Percentiles rank a stretch among this genome's conserved stretches.
Conservation (phyloP, 2,797 vertebrate genomes). For the Leptodactylus fallax region DNA sequence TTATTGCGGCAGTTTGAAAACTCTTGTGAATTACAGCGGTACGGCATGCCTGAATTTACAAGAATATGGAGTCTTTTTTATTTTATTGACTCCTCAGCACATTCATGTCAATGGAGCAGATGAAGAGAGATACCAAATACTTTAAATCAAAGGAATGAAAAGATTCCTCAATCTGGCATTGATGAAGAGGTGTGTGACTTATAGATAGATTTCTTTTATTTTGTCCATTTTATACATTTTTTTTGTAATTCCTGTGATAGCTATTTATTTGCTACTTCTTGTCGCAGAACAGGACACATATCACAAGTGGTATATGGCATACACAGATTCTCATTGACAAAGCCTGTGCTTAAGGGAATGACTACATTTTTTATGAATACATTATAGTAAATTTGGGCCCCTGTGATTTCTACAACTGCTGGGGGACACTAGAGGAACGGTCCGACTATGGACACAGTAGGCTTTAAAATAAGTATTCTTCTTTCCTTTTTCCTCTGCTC, state of each 20-base stretch:
- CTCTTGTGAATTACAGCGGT: neutral
- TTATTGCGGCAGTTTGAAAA: neutral
- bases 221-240: neutral
- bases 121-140: neutral
- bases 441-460: too few species aligned
- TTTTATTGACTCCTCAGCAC: neutral
- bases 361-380: too few species aligned
- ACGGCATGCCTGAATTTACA: neutral
- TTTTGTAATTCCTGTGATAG: neutral
- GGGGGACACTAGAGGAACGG: too few species aligned
- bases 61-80: neutral
- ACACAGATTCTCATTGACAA: too few species aligned
- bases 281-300: neutral
- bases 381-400: too few species aligned
- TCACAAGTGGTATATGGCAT: too few species aligned
- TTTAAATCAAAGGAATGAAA: neutral
- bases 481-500: too few species aligned
- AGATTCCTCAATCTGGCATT: neutral
- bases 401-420: too few species aligned
- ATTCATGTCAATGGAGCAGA: neutral
- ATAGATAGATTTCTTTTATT: neutral
- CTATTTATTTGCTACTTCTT: neutral
- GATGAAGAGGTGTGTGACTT: neutral
- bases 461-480: too few species aligned
- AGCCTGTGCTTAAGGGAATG: too few species aligned